A percentile compares a stretch with the other conserved stretches of the same genome.
Evolutionary conservation across 2,113 vertebrate species (phyloP).

Genomic region (Rhabdomys dilectus): DNA sequence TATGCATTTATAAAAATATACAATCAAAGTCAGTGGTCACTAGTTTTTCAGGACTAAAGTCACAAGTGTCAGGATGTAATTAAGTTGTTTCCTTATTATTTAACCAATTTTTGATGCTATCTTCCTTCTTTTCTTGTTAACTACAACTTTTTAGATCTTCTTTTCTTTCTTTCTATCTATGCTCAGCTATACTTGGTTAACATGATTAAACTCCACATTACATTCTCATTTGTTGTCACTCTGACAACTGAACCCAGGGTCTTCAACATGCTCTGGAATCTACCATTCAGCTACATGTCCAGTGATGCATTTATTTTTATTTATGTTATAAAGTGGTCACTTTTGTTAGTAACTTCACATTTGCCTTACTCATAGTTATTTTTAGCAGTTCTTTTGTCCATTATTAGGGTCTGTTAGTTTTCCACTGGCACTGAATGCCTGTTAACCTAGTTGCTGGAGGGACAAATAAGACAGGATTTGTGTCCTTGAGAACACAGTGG

Average conservation of each 20-base stretch:
- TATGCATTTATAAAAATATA: slow-evolving; percentile 52
- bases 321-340: neutral
- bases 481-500: neutral
- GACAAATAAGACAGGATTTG: neutral
- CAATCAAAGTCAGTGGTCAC: slow-evolving; percentile 44
- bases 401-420: slow-evolving; percentile 36
- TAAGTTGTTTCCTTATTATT: slow-evolving; percentile 64
- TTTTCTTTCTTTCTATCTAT: slow-evolving; percentile 17
- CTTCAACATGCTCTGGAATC: neutral
- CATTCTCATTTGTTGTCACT: neutral
- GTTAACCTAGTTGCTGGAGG: neutral
- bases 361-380: slow-evolving; percentile 34
- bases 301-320: slow-evolving; percentile 19
- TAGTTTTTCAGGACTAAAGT: slow-evolving; percentile 28
- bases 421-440: neutral
- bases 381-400: slow-evolving; percentile 24
- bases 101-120: neutral
- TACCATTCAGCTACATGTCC: neutral
- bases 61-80: neutral
- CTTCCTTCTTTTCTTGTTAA: neutral
- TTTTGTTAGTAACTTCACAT: slow-evolving; percentile 31
- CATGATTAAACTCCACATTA: slow-evolving; percentile 30
- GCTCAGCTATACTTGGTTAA: slow-evolving; percentile 26
- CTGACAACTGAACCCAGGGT: neutral
- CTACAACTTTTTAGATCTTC: slow-evolving; percentile 58